Evolutionary conservation across 2,797 vertebrate genomes (phyloP).

Genomic region (Cottoperca gobio): DNA sequence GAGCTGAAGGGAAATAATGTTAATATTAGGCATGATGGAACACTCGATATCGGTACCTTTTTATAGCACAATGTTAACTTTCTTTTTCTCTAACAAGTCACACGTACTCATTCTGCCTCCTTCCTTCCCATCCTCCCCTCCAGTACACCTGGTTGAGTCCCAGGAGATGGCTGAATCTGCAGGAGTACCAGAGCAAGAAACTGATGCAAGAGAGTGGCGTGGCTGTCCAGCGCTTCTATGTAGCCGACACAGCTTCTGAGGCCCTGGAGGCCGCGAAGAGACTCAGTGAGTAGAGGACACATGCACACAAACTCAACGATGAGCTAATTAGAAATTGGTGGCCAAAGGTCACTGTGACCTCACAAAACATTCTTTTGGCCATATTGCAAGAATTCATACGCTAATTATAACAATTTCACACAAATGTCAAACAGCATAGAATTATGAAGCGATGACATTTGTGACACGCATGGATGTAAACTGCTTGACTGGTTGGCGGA

Average conservation of each 20-base stretch:
- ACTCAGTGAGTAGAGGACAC: constrained; percentile 88
- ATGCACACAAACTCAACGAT: background rate
- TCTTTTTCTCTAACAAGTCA: constrained; percentile 31
- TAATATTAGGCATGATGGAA: constrained; percentile 21
- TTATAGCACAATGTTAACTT: constrained; percentile 25
- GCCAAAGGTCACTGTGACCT: no score
- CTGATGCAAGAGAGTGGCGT: constrained; percentile 98
- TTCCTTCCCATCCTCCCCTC: background rate
- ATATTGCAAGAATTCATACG: no score
- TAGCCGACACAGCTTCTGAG: constrained; percentile 90
- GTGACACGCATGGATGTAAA: no score
- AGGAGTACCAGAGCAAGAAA: constrained; percentile 99
- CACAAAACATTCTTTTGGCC: no score
- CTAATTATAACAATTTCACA: no score
- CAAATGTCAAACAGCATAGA: no score
- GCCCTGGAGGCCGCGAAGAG: constrained; percentile 95
- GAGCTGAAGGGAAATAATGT: constrained; percentile 26
- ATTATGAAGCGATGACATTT: no score
- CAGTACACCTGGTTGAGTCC: constrained; percentile 87
- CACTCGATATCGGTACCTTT: background rate
- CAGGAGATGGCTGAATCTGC: constrained; percentile 97
- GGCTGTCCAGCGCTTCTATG: constrained; percentile 96
- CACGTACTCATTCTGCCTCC: background rate
- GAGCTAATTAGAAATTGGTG: no score
- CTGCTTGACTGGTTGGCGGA: no score